Conservation (phyloP, 1,140 invertebrate species). For the Aphaenogaster rudis region DNA sequence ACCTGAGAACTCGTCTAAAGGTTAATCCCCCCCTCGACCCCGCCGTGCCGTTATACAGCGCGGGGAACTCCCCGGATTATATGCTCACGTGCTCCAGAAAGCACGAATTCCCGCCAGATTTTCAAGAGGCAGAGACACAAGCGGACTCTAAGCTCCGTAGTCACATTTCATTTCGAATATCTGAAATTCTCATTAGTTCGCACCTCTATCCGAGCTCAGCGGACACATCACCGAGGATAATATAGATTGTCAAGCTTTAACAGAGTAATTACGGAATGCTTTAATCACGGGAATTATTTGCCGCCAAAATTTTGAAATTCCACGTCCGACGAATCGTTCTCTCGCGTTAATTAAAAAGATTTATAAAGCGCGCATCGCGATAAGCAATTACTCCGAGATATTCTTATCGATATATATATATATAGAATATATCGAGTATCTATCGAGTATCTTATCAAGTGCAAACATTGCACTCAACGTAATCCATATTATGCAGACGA, state of each 20-base stretch:
- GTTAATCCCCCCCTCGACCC: constrained; percentile 64
- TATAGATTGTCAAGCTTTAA: background rate
- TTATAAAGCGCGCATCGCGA: background rate
- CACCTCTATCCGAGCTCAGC: background rate
- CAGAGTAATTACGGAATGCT: background rate
- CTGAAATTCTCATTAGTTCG: constrained; percentile 15
- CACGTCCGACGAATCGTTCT: background rate
- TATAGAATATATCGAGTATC: background rate
- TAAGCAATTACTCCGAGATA: constrained; percentile 2
- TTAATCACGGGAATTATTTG: background rate
- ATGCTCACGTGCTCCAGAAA: constrained; percentile 39
- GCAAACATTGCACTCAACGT: background rate
- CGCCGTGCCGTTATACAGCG: constrained; percentile 58
- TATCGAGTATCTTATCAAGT: background rate
- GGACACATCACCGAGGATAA: background rate
- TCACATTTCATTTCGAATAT: constrained; percentile 36
- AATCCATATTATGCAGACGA: background rate
- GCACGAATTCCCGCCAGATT: constrained; percentile 33
- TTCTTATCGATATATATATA: background rate
- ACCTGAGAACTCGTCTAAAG: constrained; percentile 70
- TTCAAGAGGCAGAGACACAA: constrained; percentile 38
- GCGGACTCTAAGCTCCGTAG: background rate
- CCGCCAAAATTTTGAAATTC: background rate
- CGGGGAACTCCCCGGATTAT: constrained; percentile 63
- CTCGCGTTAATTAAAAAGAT: background rate